phyloP scores from a whole-genome alignment of 2,888 invertebrate species.

The Stenotaenia linearis region DNA sequence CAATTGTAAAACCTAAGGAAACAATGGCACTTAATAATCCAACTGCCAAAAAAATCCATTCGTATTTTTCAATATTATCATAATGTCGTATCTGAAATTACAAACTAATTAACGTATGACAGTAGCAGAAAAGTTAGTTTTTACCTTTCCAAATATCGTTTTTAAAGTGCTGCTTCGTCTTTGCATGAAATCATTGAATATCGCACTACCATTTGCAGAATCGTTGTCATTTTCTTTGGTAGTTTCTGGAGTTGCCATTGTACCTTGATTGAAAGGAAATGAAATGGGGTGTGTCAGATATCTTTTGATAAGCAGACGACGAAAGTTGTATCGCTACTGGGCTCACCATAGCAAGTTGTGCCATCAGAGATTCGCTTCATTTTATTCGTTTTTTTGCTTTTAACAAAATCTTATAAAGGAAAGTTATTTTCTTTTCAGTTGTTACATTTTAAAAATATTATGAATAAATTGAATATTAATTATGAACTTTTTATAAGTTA shows the following conservation, averaged over 20 bases:
- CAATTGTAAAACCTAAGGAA: neutral
- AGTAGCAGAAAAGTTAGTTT: neutral
- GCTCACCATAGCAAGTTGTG: neutral
- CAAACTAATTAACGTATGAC: neutral
- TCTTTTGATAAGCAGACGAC: neutral
- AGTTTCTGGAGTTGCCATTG: neutral
- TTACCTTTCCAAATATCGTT: neutral
- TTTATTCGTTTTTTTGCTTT: neutral
- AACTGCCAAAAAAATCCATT: constrained; percentile 17
- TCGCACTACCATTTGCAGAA: neutral
- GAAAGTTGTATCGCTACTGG: neutral
- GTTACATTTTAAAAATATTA: too few relatives aligned
- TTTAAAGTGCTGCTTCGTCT: neutral
- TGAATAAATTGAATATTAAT: too few relatives aligned
- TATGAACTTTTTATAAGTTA: neutral
- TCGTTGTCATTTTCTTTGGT: neutral
- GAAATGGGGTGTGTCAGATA: neutral
- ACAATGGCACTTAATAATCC: neutral
- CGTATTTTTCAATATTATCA: neutral
- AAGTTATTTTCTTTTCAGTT: too few relatives aligned
- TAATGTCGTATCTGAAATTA: neutral
- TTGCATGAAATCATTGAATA: neutral
- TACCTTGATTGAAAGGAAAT: neutral
- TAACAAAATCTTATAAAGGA: neutral
- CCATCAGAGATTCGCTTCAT: neutral